Conservation (phyloP, 2,888 invertebrate genomes). For the Aspidiotus destructor region DNA sequence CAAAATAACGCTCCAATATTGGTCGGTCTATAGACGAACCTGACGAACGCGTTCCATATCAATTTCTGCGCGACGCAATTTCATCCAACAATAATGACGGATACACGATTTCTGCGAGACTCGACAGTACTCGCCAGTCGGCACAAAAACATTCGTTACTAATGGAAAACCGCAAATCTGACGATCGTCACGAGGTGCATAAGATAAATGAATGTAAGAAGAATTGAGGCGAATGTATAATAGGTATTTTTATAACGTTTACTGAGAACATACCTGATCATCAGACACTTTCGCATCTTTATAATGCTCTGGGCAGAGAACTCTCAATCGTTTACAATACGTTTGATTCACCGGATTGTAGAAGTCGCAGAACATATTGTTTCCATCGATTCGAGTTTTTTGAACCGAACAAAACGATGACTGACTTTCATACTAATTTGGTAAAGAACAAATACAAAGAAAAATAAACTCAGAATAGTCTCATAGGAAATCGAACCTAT, state of each 20-base stretch:
- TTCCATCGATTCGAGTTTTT: constrained; percentile 86
- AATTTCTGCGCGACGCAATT: constrained; percentile 82
- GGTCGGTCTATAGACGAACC: constrained; percentile 36
- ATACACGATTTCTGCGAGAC: constrained; percentile 83
- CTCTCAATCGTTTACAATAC: constrained; percentile 89
- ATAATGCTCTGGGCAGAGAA: constrained; percentile 94
- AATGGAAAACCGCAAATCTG: constrained; percentile 87
- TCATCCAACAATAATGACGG: constrained; percentile 92
- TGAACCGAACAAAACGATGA: constrained; percentile 92
- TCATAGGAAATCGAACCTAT: too few relatives aligned
- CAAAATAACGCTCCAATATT: too few relatives aligned
- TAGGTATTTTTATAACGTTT: not conserved
- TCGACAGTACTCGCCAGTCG: constrained; percentile 73
- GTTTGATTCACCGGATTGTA: constrained; percentile 80
- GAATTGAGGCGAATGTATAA: not conserved
- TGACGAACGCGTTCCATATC: constrained; percentile 70
- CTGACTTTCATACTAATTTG: constrained; percentile 75
- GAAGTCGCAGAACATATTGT: constrained; percentile 96
- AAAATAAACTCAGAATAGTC: not conserved
- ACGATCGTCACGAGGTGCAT: not conserved
- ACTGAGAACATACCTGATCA: constrained; percentile 47
- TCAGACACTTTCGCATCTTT: constrained; percentile 85
- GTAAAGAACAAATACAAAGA: constrained; percentile 34
- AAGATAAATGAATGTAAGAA: not conserved
- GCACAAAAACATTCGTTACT: constrained; percentile 68